phyloP scores from a whole-genome alignment of 2,888 invertebrate species.

The Cataglyphis livida region DNA sequence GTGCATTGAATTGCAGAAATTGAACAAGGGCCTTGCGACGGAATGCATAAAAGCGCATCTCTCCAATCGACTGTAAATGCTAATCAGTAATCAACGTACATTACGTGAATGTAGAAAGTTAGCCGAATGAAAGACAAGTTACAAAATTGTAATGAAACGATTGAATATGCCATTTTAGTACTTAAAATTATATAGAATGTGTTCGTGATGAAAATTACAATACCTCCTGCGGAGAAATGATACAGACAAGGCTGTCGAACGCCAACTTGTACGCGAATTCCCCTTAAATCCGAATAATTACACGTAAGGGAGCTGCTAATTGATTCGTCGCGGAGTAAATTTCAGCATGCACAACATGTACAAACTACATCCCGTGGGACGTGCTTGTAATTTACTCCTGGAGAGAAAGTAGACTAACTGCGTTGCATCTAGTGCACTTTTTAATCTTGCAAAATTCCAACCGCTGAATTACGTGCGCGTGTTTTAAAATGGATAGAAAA shows the following conservation, averaged over 20 bases:
- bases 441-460: neutral
- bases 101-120: slow-evolving; percentile 9
- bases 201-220: slow-evolving; percentile 11
- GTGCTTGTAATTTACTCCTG: slow-evolving; percentile 43
- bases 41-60: slow-evolving; percentile 24
- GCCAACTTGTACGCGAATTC: neutral
- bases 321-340: slow-evolving; percentile 46
- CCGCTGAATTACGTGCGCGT: neutral
- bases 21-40: neutral
- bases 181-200: neutral
- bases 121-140: neutral
- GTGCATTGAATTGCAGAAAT: slow-evolving; percentile 6
- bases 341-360: slow-evolving; percentile 15
- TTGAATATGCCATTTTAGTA: neutral
- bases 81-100: slow-evolving; percentile 18
- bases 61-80: neutral
- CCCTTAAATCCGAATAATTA: slow-evolving; percentile 32
- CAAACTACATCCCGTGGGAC: slow-evolving; percentile 25
- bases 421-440: slow-evolving; percentile 9
- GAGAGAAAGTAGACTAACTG: slow-evolving; percentile 34
- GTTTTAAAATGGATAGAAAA: neutral
- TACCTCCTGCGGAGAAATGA: slow-evolving; percentile 5
- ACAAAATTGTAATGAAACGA: slow-evolving; percentile 10
- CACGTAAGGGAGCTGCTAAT: slow-evolving; percentile 33
- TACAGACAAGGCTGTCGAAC: slow-evolving; percentile 16